These are phyloP conservation scores for Heliothis virescens DNA, from an alignment of 1,140 invertebrate species.

Conservation along the genomic window DNA sequence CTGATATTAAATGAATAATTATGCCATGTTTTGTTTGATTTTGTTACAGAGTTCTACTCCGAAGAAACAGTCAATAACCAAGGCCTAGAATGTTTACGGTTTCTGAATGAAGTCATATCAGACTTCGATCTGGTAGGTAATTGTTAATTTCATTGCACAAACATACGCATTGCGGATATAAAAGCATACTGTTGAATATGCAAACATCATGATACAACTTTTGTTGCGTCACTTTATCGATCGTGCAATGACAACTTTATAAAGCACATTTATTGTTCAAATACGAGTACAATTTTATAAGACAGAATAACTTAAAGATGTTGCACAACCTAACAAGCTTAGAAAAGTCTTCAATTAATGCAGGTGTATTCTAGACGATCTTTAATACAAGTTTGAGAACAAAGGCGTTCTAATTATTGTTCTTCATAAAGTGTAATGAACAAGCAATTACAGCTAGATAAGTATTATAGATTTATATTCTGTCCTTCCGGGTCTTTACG, in stretches of 20 bases:
- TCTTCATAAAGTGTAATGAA: too few relatives aligned
- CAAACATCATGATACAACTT: not conserved
- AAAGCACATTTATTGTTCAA: too few relatives aligned
- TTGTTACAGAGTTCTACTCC: slow-evolving; percentile 94
- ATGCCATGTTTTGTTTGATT: not conserved
- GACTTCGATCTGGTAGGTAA: slow-evolving; percentile 97
- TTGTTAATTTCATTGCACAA: slow-evolving; percentile 37
- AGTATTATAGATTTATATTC: not conserved
- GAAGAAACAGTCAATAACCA: slow-evolving; percentile 98
- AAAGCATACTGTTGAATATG: not conserved
- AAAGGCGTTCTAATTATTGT: too few relatives aligned
- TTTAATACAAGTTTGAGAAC: too few relatives aligned
- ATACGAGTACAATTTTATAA: too few relatives aligned
- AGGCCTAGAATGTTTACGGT: slow-evolving; percentile 97
- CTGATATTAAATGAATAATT: too few relatives aligned
- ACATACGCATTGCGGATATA: not conserved
- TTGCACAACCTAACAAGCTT: too few relatives aligned
- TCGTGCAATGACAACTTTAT: too few relatives aligned
- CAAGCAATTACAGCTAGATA: not conserved
- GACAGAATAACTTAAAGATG: too few relatives aligned
- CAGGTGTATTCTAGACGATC: too few relatives aligned
- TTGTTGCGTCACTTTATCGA: too few relatives aligned
- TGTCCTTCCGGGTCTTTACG: not conserved
- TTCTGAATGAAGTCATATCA: slow-evolving; percentile 99
- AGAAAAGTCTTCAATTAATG: too few relatives aligned